These are phyloP conservation scores for Drosophila asahinai DNA, from an alignment of 1,140 invertebrate genomes.

Conservation along the genomic window DNA sequence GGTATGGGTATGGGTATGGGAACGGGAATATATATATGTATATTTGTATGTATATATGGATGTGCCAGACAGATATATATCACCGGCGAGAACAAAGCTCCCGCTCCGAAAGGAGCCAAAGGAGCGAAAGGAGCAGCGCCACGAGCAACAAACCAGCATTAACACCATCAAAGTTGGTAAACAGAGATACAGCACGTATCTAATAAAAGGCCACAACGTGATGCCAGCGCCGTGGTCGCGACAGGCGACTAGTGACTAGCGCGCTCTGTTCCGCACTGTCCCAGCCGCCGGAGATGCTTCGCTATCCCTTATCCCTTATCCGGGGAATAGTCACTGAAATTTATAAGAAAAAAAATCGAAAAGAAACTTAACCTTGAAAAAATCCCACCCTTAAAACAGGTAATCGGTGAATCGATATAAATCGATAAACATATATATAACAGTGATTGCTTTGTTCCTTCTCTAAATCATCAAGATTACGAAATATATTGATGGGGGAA, in stretches of 20 bases:
- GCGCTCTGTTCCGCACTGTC: conserved; percentile 1
- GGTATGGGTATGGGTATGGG: background rate
- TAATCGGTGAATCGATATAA: too few species aligned
- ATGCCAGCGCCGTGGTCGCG: conserved; percentile 61
- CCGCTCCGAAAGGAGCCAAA: conserved; percentile 11
- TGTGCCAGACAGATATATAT: conserved; percentile 60
- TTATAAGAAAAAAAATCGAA: background rate
- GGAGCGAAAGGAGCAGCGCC: conserved; percentile 19
- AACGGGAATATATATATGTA: conserved; percentile 15
- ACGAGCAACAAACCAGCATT: conserved; percentile 72
- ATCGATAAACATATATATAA: background rate
- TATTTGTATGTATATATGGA: background rate
- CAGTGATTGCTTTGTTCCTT: too few species aligned
- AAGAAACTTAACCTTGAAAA: background rate
- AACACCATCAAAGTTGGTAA: conserved; percentile 82
- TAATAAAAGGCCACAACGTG: conserved; percentile 83
- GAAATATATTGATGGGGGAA: too few species aligned
- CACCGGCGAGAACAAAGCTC: conserved; percentile 35
- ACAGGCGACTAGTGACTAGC: conserved; percentile 29
- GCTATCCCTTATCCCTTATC: background rate
- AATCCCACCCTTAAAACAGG: too few species aligned
- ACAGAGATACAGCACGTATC: conserved; percentile 83
- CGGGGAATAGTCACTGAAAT: background rate
- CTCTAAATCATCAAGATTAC: too few species aligned
- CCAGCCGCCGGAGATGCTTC: conserved; percentile 28